These are phyloP conservation scores for Temnothorax ravouxi DNA, from an alignment of 2,888 invertebrate species.

Conservation along the genomic window DNA sequence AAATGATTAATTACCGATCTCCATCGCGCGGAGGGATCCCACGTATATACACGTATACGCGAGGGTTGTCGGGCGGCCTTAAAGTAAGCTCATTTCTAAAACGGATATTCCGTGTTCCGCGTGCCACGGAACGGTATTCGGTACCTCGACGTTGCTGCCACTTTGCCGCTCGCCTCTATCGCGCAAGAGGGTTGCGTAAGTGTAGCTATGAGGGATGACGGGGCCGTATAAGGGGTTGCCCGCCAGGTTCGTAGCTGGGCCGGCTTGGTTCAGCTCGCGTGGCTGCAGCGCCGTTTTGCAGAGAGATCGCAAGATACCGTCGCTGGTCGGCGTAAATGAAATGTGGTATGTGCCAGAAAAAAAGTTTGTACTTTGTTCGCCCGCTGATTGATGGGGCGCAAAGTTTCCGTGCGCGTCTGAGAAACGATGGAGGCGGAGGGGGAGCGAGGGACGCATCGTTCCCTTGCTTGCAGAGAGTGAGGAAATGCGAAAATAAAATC, in stretches of 20 bases:
- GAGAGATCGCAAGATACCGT: conserved; percentile 52
- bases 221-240: conserved; percentile 33
- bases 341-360: conserved; percentile 70
- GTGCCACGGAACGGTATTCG: conserved; percentile 77
- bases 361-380: conserved; percentile 64
- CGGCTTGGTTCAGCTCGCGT: conserved; percentile 60
- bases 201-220: conserved; percentile 58
- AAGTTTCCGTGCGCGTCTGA: conserved; percentile 58
- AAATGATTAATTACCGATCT: conserved; percentile 85
- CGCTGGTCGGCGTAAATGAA: conserved; percentile 68
- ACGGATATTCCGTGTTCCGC: conserved; percentile 84
- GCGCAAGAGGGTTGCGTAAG: conserved; percentile 67
- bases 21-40: conserved; percentile 77
- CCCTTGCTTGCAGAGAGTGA: neutral
- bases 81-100: conserved; percentile 83
- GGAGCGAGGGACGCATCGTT: conserved; percentile 12
- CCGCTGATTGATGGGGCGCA: conserved; percentile 70
- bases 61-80: conserved; percentile 74
- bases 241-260: conserved; percentile 1
- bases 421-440: neutral
- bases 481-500: conserved; percentile 10
- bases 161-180: conserved; percentile 67
- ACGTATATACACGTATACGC: conserved; percentile 52
- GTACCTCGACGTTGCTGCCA: conserved; percentile 72
- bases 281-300: conserved; percentile 41